Conservation (phyloP, 2,797 vertebrate species). For the Morus bassanus region DNA sequence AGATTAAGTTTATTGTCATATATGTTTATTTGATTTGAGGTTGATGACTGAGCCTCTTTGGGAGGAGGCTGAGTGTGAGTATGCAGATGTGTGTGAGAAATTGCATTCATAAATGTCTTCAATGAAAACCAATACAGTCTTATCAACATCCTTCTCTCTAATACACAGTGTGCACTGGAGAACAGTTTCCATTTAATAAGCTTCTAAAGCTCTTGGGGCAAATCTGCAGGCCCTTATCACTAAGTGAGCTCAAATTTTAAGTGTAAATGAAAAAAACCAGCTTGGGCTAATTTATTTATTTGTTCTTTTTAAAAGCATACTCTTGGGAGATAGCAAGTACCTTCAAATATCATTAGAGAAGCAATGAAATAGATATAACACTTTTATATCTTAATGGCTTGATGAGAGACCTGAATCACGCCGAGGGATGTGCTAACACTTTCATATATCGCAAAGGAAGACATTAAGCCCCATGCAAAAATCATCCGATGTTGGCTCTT, state of each 20-base stretch:
- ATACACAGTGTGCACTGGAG: background rate
- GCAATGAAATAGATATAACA: background rate
- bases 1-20: background rate
- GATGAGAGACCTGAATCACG: background rate
- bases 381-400: background rate
- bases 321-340: background rate
- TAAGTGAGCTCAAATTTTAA: background rate
- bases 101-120: background rate
- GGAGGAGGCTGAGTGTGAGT: background rate
- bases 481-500: background rate
- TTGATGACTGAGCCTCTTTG: background rate
- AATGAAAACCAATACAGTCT: background rate
- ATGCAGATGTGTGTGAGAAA: background rate
- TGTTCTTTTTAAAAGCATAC: background rate
- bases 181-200: conserved; percentile 1
- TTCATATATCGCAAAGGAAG: background rate
- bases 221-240: background rate
- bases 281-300: conserved; percentile 37
- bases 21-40: background rate
- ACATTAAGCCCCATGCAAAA: background rate
- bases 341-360: background rate
- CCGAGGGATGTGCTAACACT: background rate
- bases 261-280: background rate
- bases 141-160: background rate
- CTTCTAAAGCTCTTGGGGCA: background rate